Base-by-base conservation (phyloP, 2,888 invertebrate genomes). In the Brachyptera putata region DNA sequence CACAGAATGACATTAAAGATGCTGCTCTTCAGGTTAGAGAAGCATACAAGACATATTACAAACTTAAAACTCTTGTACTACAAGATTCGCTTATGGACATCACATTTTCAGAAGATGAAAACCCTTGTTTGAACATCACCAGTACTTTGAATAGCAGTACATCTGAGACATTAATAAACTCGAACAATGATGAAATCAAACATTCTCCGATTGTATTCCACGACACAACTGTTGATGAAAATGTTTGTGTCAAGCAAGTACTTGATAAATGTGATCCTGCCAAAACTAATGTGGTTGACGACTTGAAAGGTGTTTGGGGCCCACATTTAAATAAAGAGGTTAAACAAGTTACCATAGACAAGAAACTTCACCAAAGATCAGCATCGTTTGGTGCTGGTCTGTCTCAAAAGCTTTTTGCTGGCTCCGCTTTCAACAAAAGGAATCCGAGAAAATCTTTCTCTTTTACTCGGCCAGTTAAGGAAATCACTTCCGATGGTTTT, bases 41-140 rank as follows among this genome's bases (percentile, higher is more conserved):
- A 71, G 87, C 91, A 0, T 93, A 93, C 70, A 88, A 86, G 73
- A 85, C 84, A 73, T 91, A 91, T 72, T 91, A 87, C 75, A 83
- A 86, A 66, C 72, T 91, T 5, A 91, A 91, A 76, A 87, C 87
- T 36, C 79, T 80, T 22, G 84, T 85, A 21, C 76, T 91, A 49
- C 89, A 91, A 69, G 84, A 84, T 68, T 85, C 86, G 3, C 75
- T 90, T 9, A 79, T 79, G 61, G 82, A 81, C 67, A 77, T 83
- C 22, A 79, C 70, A 22, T 72, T 72, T 60, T 68, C 69, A 3
- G 74, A 76, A 3, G 60, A 61, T 46, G 67, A 66, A 56, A 67
- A 68, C 58, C 62, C 34, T n/a, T n/a, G 46, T 25, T 25, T 36
- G 11, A 49, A 48, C 11, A 16, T 25, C 3, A 49, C 46, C 14